phyloP scores from a whole-genome alignment of 2,888 invertebrate genomes.

The Phytoseiulus persimilis region DNA sequence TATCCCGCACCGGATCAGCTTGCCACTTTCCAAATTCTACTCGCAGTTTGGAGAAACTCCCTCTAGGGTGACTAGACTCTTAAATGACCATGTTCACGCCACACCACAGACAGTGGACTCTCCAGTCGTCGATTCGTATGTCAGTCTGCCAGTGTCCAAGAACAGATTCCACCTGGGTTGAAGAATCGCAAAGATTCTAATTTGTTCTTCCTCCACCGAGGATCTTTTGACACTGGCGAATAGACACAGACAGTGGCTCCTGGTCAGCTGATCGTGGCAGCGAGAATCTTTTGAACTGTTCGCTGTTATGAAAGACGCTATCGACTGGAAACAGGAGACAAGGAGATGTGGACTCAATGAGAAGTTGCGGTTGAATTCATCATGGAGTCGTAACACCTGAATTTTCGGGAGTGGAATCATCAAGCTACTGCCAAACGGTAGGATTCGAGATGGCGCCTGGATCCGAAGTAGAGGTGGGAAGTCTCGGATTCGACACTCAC shows the following conservation, averaged over 20 bases:
- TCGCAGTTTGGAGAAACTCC: neutral
- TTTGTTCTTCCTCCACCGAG: conserved; percentile 36
- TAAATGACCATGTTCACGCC: neutral
- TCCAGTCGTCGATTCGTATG: neutral
- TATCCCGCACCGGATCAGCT: neutral
- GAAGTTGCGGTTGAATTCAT: no score
- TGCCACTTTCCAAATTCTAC: neutral
- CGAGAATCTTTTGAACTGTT: neutral
- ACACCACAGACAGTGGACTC: neutral
- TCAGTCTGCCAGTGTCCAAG: neutral
- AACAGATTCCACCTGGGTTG: neutral
- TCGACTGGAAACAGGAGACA: neutral
- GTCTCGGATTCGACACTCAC: no score
- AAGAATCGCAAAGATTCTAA: conserved; percentile 10
- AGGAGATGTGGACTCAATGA: neutral
- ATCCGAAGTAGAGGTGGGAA: no score
- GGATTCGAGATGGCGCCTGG: no score
- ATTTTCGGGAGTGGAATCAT: no score
- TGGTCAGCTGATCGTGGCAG: conserved; percentile 12
- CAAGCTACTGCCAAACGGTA: no score
- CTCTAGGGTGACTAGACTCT: neutral
- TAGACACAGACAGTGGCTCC: conserved; percentile 29
- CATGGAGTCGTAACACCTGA: no score
- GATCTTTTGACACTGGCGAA: conserved; percentile 10
- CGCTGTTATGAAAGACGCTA: neutral